A percentile compares a stretch with the other conserved stretches of the same genome.
phyloP scores from a whole-genome alignment of 2,797 vertebrate species.

The Coccyzus lansbergi region DNA sequence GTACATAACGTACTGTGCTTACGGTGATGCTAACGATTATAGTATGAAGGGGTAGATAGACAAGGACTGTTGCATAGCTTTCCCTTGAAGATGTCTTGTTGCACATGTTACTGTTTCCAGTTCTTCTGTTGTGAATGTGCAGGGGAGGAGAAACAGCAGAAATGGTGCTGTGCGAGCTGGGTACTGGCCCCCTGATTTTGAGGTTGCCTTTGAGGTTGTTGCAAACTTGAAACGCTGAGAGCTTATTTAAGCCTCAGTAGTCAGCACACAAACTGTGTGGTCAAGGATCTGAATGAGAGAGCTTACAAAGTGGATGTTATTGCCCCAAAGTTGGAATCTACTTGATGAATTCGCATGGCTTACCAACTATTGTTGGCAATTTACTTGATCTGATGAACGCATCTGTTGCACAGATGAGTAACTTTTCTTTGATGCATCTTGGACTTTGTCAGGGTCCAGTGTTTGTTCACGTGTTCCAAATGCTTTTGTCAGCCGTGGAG shows the following conservation, averaged over 20 bases:
- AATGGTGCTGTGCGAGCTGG: neutral
- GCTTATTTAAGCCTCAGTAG: neutral
- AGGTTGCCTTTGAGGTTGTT: neutral
- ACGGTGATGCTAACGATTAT: slow-evolving; percentile 34
- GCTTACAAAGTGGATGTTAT: neutral
- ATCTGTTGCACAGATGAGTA: neutral
- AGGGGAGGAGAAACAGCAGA: neutral
- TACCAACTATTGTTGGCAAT: neutral
- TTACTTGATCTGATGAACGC: neutral
- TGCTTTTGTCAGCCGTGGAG: neutral
- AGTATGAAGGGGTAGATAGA: neutral
- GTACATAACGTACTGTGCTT: neutral
- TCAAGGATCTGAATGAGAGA: neutral
- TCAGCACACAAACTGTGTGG: neutral
- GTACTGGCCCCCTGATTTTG: neutral
- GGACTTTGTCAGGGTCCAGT: neutral
- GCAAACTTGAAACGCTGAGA: neutral
- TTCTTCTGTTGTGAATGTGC: slow-evolving; percentile 24
- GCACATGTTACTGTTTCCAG: neutral
- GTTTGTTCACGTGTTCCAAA: neutral
- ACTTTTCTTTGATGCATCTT: neutral
- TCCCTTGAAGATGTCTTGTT: slow-evolving; percentile 13
- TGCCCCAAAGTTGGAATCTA: neutral
- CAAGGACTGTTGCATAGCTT: neutral
- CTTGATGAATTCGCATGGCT: neutral